Base-by-base conservation (phyloP, 2,797 vertebrate species). In the Hyperoplus lanceolatus region DNA sequence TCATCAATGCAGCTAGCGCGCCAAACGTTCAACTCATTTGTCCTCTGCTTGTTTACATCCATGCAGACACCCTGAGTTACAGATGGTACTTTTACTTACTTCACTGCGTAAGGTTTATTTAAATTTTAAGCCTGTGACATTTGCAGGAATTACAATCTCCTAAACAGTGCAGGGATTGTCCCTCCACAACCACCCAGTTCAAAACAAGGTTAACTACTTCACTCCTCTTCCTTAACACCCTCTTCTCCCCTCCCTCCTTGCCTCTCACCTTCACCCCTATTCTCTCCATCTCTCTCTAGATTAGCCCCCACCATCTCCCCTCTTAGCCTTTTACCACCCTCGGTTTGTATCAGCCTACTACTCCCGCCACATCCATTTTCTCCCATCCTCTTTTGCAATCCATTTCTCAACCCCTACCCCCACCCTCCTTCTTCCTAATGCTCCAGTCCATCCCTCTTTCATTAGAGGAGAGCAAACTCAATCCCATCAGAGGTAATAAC, bases 391-490 rank as follows among this genome's bases (percentile, higher is more conserved):
- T 70, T 64, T 58, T 21, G 21, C 48, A 63, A 65, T 79, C 80
- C 50, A 79, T 76, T 83, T 80, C 41, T 57, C 66, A 18, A 13
- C 12, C 46, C 57, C 16, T 10, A 3, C 45, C 5, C 8, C 42
- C 46, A 15, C 13, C 60, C 8, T 18, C 18, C 41, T 15, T 18
- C 29, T 57, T 56, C 69, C 68, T 84, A 73, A 75, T 77, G 61
- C 43, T 69, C 63, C 57, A 43, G 66, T 85, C 72, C 83, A 89
- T 89, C 83, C 86, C 71, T 68, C 81, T 87, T 89, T 90, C 83
- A 90, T 92, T 92, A 90, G 59, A 81, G n/a, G 60, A 89, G 77
- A 85, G 81, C 77, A 84, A 88, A 92, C 82, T 85, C 87, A 84
- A 88, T 90, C 75, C 75, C 73, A 87, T 85, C 83, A 87, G 55